Percentiles rank a stretch among this genome's conserved stretches.
Conservation (phyloP, 2,888 invertebrate genomes). For the Mayetiola destructor region DNA sequence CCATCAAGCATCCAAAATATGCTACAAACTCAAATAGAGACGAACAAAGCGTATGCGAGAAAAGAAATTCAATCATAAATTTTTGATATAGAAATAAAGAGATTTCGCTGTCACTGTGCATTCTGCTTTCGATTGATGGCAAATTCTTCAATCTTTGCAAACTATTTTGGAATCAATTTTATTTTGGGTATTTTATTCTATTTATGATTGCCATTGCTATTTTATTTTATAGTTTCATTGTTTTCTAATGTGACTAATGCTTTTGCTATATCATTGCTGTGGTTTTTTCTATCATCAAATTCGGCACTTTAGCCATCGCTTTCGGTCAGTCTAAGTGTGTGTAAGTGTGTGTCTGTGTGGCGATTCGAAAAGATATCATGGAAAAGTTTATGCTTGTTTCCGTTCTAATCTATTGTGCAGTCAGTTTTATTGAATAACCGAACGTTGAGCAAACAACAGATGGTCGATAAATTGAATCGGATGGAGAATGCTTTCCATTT, state of each 20-base stretch:
- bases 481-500: not conserved
- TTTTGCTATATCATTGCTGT: not conserved
- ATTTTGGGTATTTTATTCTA: not conserved
- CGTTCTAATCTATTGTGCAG: no score
- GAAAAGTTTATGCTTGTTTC: conserved; percentile 4
- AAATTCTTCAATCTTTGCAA: no score
- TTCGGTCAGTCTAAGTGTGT: not conserved
- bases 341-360: conserved; percentile 1
- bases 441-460: conserved; percentile 7
- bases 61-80: no score
- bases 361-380: conserved; percentile 7
- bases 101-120: no score
- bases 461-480: conserved; percentile 12
- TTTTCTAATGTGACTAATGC: not conserved
- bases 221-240: no score
- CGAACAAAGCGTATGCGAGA: no score
- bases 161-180: conserved; percentile 1
- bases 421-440: conserved; percentile 7
- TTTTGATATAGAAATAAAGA: no score
- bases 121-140: no score
- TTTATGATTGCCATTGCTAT: no score
- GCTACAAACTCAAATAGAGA: no score
- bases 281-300: not conserved
- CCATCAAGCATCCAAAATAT: no score
- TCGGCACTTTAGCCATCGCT: not conserved